Evolutionary conservation across 2,113 vertebrate species (phyloP).

Genomic region (Mirza zaza): DNA sequence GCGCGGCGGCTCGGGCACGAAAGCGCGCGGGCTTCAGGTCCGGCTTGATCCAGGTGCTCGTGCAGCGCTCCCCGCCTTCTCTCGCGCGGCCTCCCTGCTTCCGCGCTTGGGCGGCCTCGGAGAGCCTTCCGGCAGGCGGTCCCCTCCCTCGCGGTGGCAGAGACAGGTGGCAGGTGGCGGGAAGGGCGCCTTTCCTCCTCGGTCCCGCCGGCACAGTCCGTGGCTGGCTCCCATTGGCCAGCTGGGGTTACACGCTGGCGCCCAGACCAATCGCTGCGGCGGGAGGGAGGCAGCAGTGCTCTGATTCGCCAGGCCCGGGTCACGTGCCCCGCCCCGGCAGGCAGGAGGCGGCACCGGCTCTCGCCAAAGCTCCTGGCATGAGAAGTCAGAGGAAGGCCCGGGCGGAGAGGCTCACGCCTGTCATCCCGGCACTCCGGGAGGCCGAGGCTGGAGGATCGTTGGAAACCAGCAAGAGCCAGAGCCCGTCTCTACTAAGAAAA

Average conservation of each 20-base stretch:
- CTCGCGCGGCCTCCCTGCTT: background rate
- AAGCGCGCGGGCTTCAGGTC: rapidly evolving
- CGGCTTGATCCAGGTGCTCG: background rate
- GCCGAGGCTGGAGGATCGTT: no score
- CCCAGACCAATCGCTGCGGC: background rate
- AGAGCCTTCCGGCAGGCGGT: background rate
- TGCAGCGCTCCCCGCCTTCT: no score
- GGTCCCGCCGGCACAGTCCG: no score
- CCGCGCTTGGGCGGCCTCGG: background rate
- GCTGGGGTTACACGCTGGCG: background rate
- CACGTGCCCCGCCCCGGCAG: background rate
- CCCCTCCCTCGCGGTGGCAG: background rate
- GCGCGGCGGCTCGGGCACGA: background rate
- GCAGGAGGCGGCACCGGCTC: background rate
- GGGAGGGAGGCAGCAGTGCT: background rate
- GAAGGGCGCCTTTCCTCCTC: background rate
- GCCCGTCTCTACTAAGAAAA: no score
- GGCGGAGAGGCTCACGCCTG: no score
- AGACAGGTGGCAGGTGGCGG: background rate
- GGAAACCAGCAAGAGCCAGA: no score
- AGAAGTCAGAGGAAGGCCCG: background rate
- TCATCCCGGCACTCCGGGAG: no score
- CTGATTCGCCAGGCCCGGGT: background rate
- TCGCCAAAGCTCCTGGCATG: background rate
- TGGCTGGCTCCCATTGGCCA: background rate